A percentile compares a stretch with the other conserved stretches of the same genome.
Evolutionary conservation across 35 echinoderm and acorn worm species (phyloP).

Genomic region (Anneissia japonica): DNA sequence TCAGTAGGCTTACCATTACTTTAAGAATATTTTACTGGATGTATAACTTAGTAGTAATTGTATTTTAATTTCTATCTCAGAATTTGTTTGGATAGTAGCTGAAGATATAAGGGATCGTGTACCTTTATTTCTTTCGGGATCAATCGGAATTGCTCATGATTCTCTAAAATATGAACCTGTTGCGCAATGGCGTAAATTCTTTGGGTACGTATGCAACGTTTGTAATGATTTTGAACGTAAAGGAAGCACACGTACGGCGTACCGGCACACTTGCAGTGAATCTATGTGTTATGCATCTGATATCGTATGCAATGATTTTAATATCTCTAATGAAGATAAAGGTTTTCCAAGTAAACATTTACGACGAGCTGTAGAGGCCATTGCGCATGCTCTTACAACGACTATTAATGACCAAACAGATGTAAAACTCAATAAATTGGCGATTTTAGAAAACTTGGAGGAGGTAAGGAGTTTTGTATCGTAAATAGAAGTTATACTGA

Average conservation of each 20-base stretch:
- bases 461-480: neutral
- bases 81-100: neutral
- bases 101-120: neutral
- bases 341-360: neutral
- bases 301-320: neutral
- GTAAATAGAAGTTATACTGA: too few relatives aligned
- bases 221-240: too few relatives aligned
- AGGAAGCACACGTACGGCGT: neutral
- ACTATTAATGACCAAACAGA: neutral
- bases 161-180: neutral
- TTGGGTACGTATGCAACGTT: neutral
- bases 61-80: neutral
- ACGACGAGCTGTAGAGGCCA: neutral
- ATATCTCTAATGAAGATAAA: neutral
- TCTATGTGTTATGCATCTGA: neutral
- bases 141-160: neutral
- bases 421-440: neutral
- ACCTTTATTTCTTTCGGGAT: neutral
- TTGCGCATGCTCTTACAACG: neutral
- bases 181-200: neutral
- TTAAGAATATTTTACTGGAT: too few relatives aligned
- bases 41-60: too few relatives aligned
- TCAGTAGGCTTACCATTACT: too few relatives aligned
- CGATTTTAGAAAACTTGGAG: neutral
- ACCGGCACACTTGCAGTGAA: neutral